A percentile compares a stretch with the other conserved stretches of the same genome.
These are phyloP conservation scores for Erpobdella octoculata DNA, from an alignment of 2,888 invertebrate species.

Conservation along the genomic window DNA sequence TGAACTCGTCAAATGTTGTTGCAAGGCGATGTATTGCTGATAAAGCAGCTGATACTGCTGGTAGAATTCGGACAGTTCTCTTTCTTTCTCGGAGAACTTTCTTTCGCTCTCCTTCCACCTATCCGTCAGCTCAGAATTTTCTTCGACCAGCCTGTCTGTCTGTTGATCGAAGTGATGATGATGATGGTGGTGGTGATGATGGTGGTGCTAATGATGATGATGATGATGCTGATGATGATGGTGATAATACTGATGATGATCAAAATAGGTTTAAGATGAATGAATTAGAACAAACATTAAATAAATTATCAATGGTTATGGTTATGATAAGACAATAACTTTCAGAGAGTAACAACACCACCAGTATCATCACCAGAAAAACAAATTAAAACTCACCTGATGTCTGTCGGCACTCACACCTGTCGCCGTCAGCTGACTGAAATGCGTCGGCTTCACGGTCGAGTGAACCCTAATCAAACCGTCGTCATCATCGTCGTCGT, in stretches of 20 bases:
- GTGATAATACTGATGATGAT: too few relatives aligned
- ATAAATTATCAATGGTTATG: too few relatives aligned
- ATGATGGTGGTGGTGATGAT: too few relatives aligned
- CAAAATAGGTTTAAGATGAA: too few relatives aligned
- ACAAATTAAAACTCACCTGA: neutral
- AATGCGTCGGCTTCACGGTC: neutral
- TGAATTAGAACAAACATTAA: too few relatives aligned
- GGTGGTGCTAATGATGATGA: too few relatives aligned
- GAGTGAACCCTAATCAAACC: neutral
- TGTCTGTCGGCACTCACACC: neutral
- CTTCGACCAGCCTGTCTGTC: neutral
- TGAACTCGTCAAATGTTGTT: too few relatives aligned
- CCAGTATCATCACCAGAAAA: neutral
- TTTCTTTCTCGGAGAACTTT: slow-evolving; percentile 14
- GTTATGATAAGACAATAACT: too few relatives aligned
- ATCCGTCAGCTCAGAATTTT: neutral
- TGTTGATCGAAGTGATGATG: neutral
- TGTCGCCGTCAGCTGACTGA: too few relatives aligned
- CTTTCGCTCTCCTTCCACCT: neutral
- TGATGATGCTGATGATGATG: too few relatives aligned
- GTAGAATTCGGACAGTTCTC: slow-evolving; percentile 11
- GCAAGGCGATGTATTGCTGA: slow-evolving; percentile 18
- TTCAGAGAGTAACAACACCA: neutral
- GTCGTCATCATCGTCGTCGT: neutral
- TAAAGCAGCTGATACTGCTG: slow-evolving; percentile 28